These are phyloP conservation scores for Muscidifurax raptorellus DNA, from an alignment of 1,140 invertebrate genomes.

Conservation along the genomic window DNA sequence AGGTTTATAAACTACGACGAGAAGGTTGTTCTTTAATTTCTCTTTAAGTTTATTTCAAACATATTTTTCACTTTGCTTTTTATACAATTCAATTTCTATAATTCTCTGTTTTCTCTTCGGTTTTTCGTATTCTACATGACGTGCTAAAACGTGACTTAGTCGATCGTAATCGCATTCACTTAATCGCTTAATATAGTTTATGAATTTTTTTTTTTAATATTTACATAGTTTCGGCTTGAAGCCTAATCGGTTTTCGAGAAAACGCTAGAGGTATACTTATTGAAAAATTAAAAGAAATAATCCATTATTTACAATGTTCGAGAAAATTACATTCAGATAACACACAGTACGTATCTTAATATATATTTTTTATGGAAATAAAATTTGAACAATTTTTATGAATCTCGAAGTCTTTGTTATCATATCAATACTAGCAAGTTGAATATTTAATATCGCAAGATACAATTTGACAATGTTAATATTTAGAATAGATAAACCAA, in stretches of 20 bases:
- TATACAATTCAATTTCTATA: conserved; percentile 7
- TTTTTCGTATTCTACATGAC: conserved; percentile 23
- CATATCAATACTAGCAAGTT: not conserved
- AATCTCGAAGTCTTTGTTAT: not conserved
- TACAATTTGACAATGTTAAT: not conserved
- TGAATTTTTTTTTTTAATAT: conserved; percentile 18
- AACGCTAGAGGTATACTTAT: conserved; percentile 4
- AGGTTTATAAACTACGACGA: not conserved
- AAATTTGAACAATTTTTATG: not conserved
- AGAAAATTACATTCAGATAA: not conserved
- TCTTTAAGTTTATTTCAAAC: conserved; percentile 23
- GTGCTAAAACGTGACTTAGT: conserved; percentile 28
- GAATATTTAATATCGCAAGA: not conserved
- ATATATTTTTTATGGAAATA: not conserved
- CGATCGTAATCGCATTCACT: not conserved
- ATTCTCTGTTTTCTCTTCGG: not conserved
- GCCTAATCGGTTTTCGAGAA: not conserved
- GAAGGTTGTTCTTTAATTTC: not conserved
- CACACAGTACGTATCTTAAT: not conserved
- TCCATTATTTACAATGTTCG: conserved; percentile 12
- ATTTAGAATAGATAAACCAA: not conserved
- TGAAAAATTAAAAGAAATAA: not conserved
- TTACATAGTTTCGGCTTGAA: conserved; percentile 26
- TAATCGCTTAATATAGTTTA: not conserved
- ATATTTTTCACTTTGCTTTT: conserved; percentile 19